Base-by-base conservation (phyloP, 1,140 invertebrate genomes). In the Lasaia peninsularis region DNA sequence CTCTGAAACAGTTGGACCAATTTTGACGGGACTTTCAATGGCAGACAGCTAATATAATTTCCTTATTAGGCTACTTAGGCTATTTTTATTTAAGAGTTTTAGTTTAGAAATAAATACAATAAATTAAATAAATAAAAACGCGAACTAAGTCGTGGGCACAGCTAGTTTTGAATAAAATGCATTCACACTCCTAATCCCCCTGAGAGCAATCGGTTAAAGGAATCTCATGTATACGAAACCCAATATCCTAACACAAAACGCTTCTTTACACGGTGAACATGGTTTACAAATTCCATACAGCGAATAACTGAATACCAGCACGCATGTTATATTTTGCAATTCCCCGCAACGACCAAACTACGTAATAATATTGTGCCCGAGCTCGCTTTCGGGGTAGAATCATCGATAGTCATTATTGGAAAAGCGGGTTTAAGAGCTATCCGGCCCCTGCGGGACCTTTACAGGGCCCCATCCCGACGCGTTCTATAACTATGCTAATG, bases 401-500 rank as follows among this genome's bases (percentile, higher is more conserved):
- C 85, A 88, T 88, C 85, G 82, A 88, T 86, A 86, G 82, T 88
- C 85, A 86, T 88, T 88, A 88, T 88, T 78, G 78, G 73, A 77
- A 79, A 86, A 80, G 78, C 79, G 84, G 84, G 80, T 83, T 85
- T 88, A 85, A 88, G 82, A 85, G 80, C 73, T 76, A 73, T 79
- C 73, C 75, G 58, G 69, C 67, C 80, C 85, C 82, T 51, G 33
- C 68, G 85, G 82, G 78, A 86, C 82, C 80, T 78, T 86, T 88
- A 83, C 77, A 60, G 63, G 80, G 85, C 83, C 82, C 85, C 80
- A 82, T 85, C 83, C 80, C 77, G 61, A 70, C 72, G 73, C 75
- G 78, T 85, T 84, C 81, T 83, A 88, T 88, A 88, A 86, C 80
- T 88, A 88, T 88, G 85, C 82, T 88, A 88, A 88, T 88, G 85